A percentile compares a stretch with the other conserved stretches of the same genome.
Conservation (phyloP, 2,888 invertebrate species). For the Fissipunctia ypsillon region DNA sequence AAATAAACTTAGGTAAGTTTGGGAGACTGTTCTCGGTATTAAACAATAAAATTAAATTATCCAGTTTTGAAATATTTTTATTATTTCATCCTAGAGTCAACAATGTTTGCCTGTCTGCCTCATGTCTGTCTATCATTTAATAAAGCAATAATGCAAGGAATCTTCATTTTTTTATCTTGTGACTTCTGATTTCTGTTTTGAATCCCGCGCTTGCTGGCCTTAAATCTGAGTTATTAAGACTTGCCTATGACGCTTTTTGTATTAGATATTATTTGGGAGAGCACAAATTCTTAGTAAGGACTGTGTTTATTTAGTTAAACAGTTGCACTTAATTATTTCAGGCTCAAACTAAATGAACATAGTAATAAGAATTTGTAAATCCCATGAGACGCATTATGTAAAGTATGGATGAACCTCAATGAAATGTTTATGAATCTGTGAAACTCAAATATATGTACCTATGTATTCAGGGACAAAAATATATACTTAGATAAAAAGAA, state of each 20-base stretch:
- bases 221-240: background rate
- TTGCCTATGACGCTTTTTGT: background rate
- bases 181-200: background rate
- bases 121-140: background rate
- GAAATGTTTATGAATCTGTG: slow-evolving; percentile 30
- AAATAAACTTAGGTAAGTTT: background rate
- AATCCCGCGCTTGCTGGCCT: background rate
- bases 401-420: background rate
- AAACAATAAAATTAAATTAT: background rate
- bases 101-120: background rate
- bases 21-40: background rate
- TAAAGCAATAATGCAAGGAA: background rate
- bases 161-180: background rate
- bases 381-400: background rate
- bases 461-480: slow-evolving; percentile 1
- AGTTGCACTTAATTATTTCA: too few species aligned
- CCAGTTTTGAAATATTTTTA: background rate
- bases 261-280: background rate
- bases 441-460: slow-evolving; percentile 18
- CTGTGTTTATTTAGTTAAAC: too few species aligned
- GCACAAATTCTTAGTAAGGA: too few species aligned
- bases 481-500: background rate
- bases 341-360: background rate
- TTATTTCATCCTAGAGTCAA: background rate
- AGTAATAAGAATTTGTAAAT: background rate